Base-by-base conservation (phyloP, 2,888 invertebrate species). In the Lasioglossum leucozonium region DNA sequence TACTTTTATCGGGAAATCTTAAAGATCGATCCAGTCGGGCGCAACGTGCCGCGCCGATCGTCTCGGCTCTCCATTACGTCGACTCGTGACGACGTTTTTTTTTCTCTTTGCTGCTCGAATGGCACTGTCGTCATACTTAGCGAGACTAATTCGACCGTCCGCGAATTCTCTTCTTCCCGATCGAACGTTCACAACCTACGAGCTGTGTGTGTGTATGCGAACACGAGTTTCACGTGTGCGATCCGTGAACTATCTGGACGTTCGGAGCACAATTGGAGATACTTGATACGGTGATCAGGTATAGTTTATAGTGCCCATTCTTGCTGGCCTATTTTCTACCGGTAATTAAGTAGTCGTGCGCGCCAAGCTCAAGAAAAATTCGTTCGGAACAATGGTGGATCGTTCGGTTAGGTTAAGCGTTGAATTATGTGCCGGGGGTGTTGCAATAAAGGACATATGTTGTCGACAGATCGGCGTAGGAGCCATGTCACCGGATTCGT, bases 401-500 rank as follows among this genome's bases (percentile, higher is more conserved):
- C 22, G 40, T 40, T 77, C 30, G 18, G 16, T 58, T 4, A 4
- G 18, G 51, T 71, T 47, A 40, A 55, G n/a, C 16, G 69, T 42
- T 71, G 65, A 65, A 37, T 74, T 74, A 74, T 10, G 42, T 11
- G 34, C 13, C 30, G 30, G 13, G 37, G 4, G 42, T 44, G 76
- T 67, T 37, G 67, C 47, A 67, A 76, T 76, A 51, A 51, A 34
- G 30, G 73, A 73, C 11, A n/a, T 22, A 22, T 73, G 47, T 75
- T 88, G 69, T 87, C 72, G 62, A 40, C 87, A 92, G 92, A 89
- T 90, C 82, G 85, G 92, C 89, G 84, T 76, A 86, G 89, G 90
- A 93, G 92, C 89, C 92, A 94, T 94, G 94, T 92, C 91, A 92
- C 89, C 91, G 87, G 91, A 90, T 89, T 91, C 91, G 91, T 88